phyloP scores from a whole-genome alignment of 2,113 vertebrate species.

The Pelecanoides urinatrix region DNA sequence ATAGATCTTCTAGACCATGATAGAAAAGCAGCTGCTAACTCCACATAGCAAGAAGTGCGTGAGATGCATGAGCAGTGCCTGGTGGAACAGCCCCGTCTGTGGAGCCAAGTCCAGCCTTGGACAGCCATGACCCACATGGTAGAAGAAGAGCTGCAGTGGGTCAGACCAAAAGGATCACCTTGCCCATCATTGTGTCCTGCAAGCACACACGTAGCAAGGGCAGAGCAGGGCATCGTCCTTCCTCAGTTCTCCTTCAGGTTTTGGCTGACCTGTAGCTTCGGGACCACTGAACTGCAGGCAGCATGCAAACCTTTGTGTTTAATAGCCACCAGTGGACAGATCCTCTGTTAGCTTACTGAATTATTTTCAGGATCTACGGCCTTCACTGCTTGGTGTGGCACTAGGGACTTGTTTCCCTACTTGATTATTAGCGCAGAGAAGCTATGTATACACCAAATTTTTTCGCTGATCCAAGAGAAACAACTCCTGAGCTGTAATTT shows the following conservation, averaged over 20 bases:
- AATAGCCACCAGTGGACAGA: neutral
- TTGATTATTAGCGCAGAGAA: neutral
- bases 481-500: neutral
- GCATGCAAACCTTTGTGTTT: neutral
- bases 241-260: neutral
- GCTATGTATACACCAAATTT: neutral
- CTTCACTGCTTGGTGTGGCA: neutral
- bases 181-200: neutral
- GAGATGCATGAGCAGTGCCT: neutral
- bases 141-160: neutral
- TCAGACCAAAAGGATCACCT: neutral
- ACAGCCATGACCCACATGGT: neutral
- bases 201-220: accelerated
- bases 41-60: neutral
- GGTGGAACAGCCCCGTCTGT: neutral
- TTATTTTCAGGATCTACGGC: neutral
- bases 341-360: neutral
- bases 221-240: neutral
- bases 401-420: neutral
- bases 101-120: neutral
- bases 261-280: neutral
- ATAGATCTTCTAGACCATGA: neutral
- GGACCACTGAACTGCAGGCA: neutral
- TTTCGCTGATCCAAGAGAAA: neutral
- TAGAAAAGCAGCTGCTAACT: neutral